phyloP scores from a whole-genome alignment of 2,113 vertebrate species.

The Daubentonia madagascariensis region DNA sequence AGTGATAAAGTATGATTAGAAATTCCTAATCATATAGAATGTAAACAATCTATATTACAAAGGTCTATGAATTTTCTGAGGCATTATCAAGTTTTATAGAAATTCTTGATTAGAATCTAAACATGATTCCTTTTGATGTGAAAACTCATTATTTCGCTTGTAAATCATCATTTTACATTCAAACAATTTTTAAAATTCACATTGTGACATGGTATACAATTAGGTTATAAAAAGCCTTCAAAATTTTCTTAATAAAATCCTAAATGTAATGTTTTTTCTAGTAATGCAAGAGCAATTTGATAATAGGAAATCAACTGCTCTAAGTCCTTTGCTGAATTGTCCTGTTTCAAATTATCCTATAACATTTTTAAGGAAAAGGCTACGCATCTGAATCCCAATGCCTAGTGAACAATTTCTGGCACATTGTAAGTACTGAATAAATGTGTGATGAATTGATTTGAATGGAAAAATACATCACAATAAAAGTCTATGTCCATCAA shows the following conservation, averaged over 20 bases:
- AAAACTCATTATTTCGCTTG: slow-evolving; percentile 12
- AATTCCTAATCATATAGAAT: background rate
- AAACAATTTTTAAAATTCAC: slow-evolving; percentile 27
- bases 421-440: background rate
- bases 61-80: background rate
- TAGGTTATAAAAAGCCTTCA: background rate
- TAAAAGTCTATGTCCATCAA: background rate
- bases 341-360: background rate
- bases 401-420: background rate
- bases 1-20: background rate
- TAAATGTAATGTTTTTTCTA: slow-evolving; percentile 14
- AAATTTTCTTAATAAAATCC: slow-evolving; percentile 18
- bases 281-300: background rate
- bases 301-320: slow-evolving; percentile 22
- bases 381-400: background rate
- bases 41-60: background rate
- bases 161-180: slow-evolving; percentile 21
- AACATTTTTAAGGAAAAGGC: background rate
- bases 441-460: background rate
- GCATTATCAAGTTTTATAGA: slow-evolving; percentile 1
- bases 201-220: background rate
- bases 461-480: slow-evolving; percentile 11
- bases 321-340: background rate
- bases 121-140: background rate
- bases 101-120: slow-evolving; percentile 11